These are phyloP conservation scores for Biston stratarius DNA, from an alignment of 2,888 invertebrate species.

Conservation along the genomic window DNA sequence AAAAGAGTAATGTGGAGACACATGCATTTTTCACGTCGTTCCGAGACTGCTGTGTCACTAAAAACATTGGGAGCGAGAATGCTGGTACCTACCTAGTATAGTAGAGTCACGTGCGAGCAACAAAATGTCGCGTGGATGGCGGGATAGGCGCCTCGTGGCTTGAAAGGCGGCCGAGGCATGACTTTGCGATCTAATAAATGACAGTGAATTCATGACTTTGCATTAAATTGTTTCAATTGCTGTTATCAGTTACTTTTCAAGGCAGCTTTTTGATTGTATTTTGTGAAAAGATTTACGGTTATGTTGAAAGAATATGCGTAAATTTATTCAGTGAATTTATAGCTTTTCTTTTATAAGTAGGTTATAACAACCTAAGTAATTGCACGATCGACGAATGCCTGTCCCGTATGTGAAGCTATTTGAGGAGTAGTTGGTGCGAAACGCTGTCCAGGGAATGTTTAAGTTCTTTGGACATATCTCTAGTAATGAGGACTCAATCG, in stretches of 20 bases:
- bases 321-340: not conserved
- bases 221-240: constrained; percentile 33
- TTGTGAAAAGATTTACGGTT: constrained; percentile 16
- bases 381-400: too few species aligned
- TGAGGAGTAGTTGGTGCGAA: too few species aligned
- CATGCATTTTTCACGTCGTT: constrained; percentile 59
- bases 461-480: too few species aligned
- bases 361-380: too few species aligned
- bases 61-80: constrained; percentile 47
- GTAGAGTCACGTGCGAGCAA: constrained; percentile 52
- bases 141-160: constrained; percentile 36
- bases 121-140: constrained; percentile 43
- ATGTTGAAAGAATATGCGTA: not conserved
- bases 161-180: constrained; percentile 40
- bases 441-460: too few species aligned
- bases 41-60: constrained; percentile 54
- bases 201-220: constrained; percentile 41
- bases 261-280: constrained; percentile 16
- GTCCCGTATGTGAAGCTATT: too few species aligned
- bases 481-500: too few species aligned
- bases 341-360: not conserved
- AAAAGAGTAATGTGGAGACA: constrained; percentile 59
- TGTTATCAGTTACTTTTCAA: constrained; percentile 33
- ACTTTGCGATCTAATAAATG: constrained; percentile 43
- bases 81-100: constrained; percentile 38